These are phyloP conservation scores for Exocentrus adspersus DNA, from an alignment of 2,888 invertebrate genomes.

Conservation along the genomic window DNA sequence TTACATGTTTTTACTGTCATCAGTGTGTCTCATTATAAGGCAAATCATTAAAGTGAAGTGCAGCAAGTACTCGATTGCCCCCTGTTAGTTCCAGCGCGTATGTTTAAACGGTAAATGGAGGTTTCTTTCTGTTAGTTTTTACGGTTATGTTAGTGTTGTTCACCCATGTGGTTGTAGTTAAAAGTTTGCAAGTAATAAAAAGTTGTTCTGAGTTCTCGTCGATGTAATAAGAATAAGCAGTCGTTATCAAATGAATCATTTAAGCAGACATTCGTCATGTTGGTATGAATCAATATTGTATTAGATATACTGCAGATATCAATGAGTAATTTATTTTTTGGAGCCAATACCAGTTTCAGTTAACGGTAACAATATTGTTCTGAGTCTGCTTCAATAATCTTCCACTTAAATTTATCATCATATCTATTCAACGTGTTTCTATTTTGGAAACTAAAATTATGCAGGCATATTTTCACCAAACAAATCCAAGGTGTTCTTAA, in stretches of 20 bases:
- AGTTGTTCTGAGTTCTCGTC: too few species aligned
- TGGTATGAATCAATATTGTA: neutral
- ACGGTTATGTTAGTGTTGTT: neutral
- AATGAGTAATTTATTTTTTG: too few species aligned
- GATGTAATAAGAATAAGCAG: too few species aligned
- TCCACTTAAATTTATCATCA: too few species aligned
- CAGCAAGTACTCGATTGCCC: slow-evolving; percentile 18
- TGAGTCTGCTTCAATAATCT: too few species aligned
- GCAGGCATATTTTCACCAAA: too few species aligned
- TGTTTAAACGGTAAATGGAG: slow-evolving; percentile 18
- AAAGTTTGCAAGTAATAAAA: neutral
- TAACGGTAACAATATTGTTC: too few species aligned
- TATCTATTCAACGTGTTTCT: too few species aligned
- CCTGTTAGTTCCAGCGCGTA: slow-evolving; percentile 23
- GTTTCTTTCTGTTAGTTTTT: slow-evolving; percentile 9
- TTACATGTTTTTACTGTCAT: slow-evolving; percentile 28
- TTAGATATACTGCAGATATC: too few species aligned
- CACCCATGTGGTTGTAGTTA: neutral
- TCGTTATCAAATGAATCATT: neutral
- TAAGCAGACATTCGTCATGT: neutral
- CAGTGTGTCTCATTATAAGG: slow-evolving; percentile 10
- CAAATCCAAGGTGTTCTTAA: too few species aligned
- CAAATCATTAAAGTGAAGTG: slow-evolving; percentile 23
- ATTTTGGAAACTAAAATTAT: too few species aligned
- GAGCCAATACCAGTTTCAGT: too few species aligned